Percentiles rank a stretch among this genome's conserved stretches.
These are phyloP conservation scores for Gymnocephalus cernua DNA, from an alignment of 2,113 vertebrate genomes.

Conservation along the genomic window DNA sequence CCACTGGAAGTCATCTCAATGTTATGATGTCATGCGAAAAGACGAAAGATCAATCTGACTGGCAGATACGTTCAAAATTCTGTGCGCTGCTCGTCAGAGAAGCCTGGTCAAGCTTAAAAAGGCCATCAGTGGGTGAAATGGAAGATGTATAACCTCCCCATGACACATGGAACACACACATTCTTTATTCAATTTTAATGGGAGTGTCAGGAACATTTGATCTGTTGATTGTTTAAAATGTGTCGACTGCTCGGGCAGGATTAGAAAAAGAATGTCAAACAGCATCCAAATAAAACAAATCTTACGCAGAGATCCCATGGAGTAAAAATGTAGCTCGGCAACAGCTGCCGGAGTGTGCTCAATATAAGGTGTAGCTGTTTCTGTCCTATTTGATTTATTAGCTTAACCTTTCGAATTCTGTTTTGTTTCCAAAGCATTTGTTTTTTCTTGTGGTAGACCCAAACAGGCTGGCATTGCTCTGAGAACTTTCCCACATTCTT, in stretches of 20 bases:
- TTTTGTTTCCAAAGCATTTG: not conserved
- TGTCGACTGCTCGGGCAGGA: slow-evolving; percentile 41
- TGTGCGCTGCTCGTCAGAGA: not conserved
- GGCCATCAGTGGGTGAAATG: slow-evolving; percentile 1
- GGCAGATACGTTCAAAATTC: not conserved
- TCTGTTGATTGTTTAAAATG: slow-evolving; percentile 48
- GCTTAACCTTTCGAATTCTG: not conserved
- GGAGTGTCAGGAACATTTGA: slow-evolving; percentile 55
- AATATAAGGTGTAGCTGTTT: slow-evolving; percentile 22
- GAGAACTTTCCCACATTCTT: not conserved
- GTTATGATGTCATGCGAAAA: not conserved
- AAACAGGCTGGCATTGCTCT: not conserved
- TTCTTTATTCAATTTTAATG: slow-evolving; percentile 24
- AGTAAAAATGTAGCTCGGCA: slow-evolving; percentile 33
- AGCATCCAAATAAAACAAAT: slow-evolving; percentile 75
- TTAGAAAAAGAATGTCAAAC: slow-evolving; percentile 72
- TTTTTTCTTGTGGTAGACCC: not conserved
- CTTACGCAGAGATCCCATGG: slow-evolving; percentile 28
- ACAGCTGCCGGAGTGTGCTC: slow-evolving; percentile 35
- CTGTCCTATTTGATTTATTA: slow-evolving; percentile 26
- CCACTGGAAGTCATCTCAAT: not conserved
- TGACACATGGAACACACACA: slow-evolving; percentile 31
- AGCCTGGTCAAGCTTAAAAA: not conserved
- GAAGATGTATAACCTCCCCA: not conserved
- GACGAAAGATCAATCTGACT: not conserved